Base-by-base conservation (phyloP, 2,797 vertebrate genomes). In the Acestrorhynchus altus region DNA sequence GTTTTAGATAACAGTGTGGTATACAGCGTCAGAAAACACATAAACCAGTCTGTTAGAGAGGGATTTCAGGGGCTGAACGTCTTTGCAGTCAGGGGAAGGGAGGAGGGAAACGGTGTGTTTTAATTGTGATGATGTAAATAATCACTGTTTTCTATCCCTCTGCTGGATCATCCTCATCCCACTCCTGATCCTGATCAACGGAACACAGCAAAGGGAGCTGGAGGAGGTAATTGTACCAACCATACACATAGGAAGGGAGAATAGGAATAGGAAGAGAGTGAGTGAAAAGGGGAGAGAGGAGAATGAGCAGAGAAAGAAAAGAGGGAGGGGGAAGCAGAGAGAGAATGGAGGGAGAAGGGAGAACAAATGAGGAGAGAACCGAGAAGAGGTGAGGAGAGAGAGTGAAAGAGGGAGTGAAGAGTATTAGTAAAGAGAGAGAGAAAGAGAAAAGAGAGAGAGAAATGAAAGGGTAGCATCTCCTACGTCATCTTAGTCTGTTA, bases 181-280 rank as follows among this genome's bases (percentile, higher is more conserved):
- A 24, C 18, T 70, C 52, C 56, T 82, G 72, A 79, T 70, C 52
- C 56, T 82, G 72, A 79, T 79, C 46, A 74, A 73, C 74, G 47
- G 82, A 79, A 63, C 74, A 68, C 87, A 92, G 91, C 89, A 88
- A 59, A 85, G 70, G 71, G 85, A 86, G 39, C 80, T 91, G 84
- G 90, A 92, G 20, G 89, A 92, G 90, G 91, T 92, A 89, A 87
- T 69, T 1, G 28, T 24, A 44, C 39, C 72, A 42, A 76, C 42
- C 6, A 10, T 3, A 40, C 10, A 11, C 47, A 49, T 18, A 13
- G 46, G 12, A 13, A 11, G 13, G 49, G 4, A 65, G 61, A n/a
- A n/a, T n/a, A n/a, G n/a, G n/a, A n/a, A n/a, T n/a, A n/a, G n/a
- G n/a, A 15, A 22, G 13, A 42, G 16, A 31, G 51, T 7, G 20